Percentiles rank a stretch among this genome's conserved stretches.
Conservation (phyloP, 2,113 vertebrate species). For the Nycticorax nycticorax region DNA sequence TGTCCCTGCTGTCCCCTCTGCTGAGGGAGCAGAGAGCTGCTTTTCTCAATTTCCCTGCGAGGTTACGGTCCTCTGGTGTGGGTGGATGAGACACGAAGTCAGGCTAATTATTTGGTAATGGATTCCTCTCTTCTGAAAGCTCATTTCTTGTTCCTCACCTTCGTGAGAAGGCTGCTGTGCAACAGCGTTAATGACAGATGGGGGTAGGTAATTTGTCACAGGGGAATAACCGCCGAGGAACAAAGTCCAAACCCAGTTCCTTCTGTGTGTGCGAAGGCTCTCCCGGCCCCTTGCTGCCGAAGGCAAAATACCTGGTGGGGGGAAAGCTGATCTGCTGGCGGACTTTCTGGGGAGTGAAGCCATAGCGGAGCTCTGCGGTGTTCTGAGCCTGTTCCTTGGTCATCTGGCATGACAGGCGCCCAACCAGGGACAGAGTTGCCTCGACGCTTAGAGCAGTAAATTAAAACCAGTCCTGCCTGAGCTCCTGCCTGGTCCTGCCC, state of each 20-base stretch:
- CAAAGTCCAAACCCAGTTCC: neutral
- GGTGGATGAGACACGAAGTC: neutral
- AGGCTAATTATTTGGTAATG: neutral
- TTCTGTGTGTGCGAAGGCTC: neutral
- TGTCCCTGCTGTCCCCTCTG: neutral
- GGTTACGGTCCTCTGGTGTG: neutral
- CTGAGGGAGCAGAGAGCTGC: neutral
- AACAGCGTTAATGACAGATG: neutral
- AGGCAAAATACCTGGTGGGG: too few species aligned
- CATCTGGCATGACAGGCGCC: fast-evolving
- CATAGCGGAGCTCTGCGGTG: neutral
- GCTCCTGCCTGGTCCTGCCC: neutral
- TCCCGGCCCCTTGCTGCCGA: neutral
- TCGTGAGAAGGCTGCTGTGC: neutral
- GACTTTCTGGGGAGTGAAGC: neutral
- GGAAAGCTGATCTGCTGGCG: neutral
- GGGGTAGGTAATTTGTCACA: neutral
- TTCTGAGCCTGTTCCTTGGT: neutral
- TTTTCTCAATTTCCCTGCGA: neutral
- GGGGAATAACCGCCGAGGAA: neutral
- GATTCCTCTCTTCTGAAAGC: neutral
- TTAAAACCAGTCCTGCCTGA: neutral
- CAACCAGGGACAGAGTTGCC: fast-evolving
- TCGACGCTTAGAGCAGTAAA: neutral
- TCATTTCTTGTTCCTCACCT: neutral